Evolutionary conservation across 2,888 invertebrate species (phyloP).

Genomic region (Gymnosoma rotundatum): DNA sequence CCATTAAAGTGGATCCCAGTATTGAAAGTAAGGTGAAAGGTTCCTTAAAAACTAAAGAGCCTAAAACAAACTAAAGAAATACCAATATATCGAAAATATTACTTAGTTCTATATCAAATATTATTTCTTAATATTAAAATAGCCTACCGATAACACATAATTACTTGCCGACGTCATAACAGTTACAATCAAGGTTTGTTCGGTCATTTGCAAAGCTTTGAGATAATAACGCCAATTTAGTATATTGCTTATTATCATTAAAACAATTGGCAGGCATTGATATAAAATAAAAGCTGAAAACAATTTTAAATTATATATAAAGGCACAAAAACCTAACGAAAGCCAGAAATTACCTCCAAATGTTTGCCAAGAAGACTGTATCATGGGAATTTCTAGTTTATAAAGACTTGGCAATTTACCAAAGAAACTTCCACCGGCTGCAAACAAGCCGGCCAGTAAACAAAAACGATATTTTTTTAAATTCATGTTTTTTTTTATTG

Average conservation of each 20-base stretch:
- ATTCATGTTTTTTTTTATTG: slow-evolving; percentile 42
- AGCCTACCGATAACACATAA: slow-evolving; percentile 84
- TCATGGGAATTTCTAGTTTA: neutral
- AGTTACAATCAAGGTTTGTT: slow-evolving; percentile 84
- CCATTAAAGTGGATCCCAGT: slow-evolving; percentile 87
- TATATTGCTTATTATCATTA: slow-evolving; percentile 85
- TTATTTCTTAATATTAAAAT: neutral
- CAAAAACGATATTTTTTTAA: slow-evolving; percentile 76
- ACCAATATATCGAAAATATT: slow-evolving; percentile 71
- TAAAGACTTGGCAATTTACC: slow-evolving; percentile 83
- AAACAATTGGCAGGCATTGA: slow-evolving; percentile 80
- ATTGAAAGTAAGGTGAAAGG: slow-evolving; percentile 87
- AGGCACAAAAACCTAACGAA: neutral
- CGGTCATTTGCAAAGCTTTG: slow-evolving; percentile 84
- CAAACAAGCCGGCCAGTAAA: slow-evolving; percentile 83
- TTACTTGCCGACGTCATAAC: slow-evolving; percentile 85
- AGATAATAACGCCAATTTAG: slow-evolving; percentile 85
- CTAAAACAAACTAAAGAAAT: slow-evolving; percentile 86
- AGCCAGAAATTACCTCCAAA: slow-evolving; percentile 7
- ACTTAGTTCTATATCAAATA: neutral
- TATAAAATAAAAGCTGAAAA: slow-evolving; percentile 74
- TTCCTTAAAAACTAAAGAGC: slow-evolving; percentile 88
- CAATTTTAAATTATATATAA: slow-evolving; percentile 22
- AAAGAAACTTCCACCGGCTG: slow-evolving; percentile 84
- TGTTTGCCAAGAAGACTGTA: neutral